These are phyloP conservation scores for Drosophila setosimentum DNA, from an alignment of 2,888 invertebrate species.

Conservation along the genomic window DNA sequence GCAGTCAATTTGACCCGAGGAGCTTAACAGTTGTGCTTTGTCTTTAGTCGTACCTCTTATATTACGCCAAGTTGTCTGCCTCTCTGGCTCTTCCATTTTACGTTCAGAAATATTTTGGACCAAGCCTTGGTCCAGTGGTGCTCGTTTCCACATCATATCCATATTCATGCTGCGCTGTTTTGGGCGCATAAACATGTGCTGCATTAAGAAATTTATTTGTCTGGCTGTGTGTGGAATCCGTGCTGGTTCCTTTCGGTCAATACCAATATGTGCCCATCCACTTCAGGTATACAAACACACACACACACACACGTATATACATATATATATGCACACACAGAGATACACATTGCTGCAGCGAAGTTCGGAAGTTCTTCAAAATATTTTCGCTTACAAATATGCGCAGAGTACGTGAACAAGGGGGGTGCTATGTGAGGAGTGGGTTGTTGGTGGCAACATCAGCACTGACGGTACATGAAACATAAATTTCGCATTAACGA, in stretches of 20 bases:
- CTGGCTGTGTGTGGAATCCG: slow-evolving; percentile 11
- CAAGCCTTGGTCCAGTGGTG: background rate
- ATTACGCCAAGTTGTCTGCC: background rate
- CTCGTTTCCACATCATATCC: background rate
- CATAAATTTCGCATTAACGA: slow-evolving; percentile 69
- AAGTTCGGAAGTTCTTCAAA: slow-evolving; percentile 34
- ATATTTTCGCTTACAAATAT: slow-evolving; percentile 55
- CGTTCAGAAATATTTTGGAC: background rate
- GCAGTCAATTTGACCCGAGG: background rate
- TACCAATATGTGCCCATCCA: slow-evolving; percentile 53
- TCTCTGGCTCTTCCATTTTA: background rate
- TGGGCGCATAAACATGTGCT: slow-evolving; percentile 3
- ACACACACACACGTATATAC: background rate
- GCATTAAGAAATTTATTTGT: slow-evolving; percentile 15
- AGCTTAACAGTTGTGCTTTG: background rate
- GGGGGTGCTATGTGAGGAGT: background rate
- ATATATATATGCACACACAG: background rate
- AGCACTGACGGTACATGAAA: slow-evolving; percentile 55
- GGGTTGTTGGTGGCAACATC: slow-evolving; percentile 7
- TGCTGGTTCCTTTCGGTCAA: slow-evolving; percentile 52
- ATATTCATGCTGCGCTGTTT: slow-evolving; percentile 1
- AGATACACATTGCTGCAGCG: background rate
- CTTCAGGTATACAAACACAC: slow-evolving; percentile 15
- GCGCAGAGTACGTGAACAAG: slow-evolving; percentile 9
- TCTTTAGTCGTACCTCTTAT: background rate